Base-by-base conservation (phyloP, 2,888 invertebrate genomes). In the Brachypterus glaber region DNA sequence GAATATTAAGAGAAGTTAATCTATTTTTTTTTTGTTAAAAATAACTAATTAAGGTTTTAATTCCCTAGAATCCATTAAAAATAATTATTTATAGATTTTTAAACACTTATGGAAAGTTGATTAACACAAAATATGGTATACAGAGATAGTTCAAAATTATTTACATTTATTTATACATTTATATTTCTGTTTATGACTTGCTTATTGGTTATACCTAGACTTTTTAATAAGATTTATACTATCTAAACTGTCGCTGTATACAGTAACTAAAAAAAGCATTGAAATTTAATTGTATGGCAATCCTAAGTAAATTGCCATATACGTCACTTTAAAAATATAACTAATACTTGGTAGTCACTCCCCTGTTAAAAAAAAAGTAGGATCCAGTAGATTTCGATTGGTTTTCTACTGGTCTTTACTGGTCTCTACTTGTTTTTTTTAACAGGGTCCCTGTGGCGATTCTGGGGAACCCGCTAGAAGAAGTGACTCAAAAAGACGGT, bases 191-290 rank as follows among this genome's bases (percentile, higher is more conserved):
- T n/a, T n/a, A n/a, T n/a, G n/a, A n/a, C n/a, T n/a, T n/a, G n/a
- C n/a, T n/a, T n/a, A n/a, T n/a, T n/a, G n/a, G n/a, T n/a, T n/a
- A n/a, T 32, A 15, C 16, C 17, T 25, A 33, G 30, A 29, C n/a
- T 36, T 30, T 30, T 14, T 33, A 39, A 42, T 40, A 37, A 41
- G 25, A 27, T 43, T 34, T 38, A 41, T 38, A 35, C 25, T 24
- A 34, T 34, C 30, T 30, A 37, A 40, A 45, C 45, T 32, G 34
- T 45, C 45, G 13, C 44, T 45, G 47, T 45, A 47, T 44, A 45
- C 45, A 24, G 30, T 37, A 36, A 30, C 31, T 36, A 40, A 43
- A 41, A 37, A 46, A 38, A 40, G 42, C 40, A 43, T 44, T 44
- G 41, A 46, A 44, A 36, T 35, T 35, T 37, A 38, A 39, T 40